phyloP scores from a whole-genome alignment of 2,888 invertebrate species.

The Platynereis dumerilii region DNA sequence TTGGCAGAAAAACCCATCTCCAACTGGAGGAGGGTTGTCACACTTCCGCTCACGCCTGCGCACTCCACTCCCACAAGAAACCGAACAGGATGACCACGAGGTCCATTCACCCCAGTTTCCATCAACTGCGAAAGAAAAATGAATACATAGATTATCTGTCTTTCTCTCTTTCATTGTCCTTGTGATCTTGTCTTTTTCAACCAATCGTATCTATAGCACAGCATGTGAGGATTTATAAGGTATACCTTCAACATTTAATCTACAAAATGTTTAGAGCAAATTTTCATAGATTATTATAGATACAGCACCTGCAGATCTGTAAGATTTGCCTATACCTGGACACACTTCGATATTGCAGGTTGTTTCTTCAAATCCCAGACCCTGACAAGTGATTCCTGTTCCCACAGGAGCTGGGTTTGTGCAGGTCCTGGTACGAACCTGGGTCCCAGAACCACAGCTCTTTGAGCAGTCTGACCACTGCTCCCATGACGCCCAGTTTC shows the following conservation, averaged over 20 bases:
- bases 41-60: slow-evolving; percentile 12
- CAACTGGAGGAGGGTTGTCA: not conserved
- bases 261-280: too few species aligned
- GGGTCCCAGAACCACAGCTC: slow-evolving; percentile 28
- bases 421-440: slow-evolving; percentile 26
- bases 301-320: too few species aligned
- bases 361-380: not conserved
- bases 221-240: too few species aligned
- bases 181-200: too few species aligned
- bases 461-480: slow-evolving; percentile 30
- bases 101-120: slow-evolving; percentile 38
- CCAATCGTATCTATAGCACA: too few species aligned
- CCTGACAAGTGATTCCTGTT: slow-evolving; percentile 17
- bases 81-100: slow-evolving; percentile 33
- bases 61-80: slow-evolving; percentile 27
- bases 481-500: slow-evolving; percentile 33
- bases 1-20: slow-evolving; percentile 12
- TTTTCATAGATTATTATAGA: too few species aligned
- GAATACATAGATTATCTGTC: not conserved
- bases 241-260: too few species aligned
- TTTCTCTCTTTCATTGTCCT: too few species aligned
- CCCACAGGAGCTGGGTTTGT: slow-evolving; percentile 25
- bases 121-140: slow-evolving; percentile 25
- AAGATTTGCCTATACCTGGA: too few species aligned
- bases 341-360: not conserved